phyloP scores from a whole-genome alignment of 2,113 vertebrate species.

The Takifugu bimaculatus region DNA sequence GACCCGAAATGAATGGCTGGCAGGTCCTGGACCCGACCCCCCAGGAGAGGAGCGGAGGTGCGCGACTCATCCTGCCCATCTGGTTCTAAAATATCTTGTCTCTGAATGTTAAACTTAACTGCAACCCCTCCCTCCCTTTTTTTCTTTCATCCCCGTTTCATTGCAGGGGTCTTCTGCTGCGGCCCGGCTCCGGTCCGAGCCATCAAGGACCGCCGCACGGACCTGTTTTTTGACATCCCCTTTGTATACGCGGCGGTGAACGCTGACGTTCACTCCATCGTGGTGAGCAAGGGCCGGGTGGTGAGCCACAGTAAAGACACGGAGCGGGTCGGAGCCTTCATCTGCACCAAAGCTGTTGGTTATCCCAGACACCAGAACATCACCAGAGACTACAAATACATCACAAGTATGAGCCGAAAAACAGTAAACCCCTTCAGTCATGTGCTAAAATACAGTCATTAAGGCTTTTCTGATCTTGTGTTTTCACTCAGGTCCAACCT shows the following conservation, averaged over 20 bases:
- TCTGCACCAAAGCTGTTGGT: slow-evolving; percentile 71
- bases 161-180: slow-evolving; percentile 77
- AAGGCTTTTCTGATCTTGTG: background rate
- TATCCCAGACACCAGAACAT: slow-evolving; percentile 47
- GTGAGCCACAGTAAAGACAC: slow-evolving; percentile 40
- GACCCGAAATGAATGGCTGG: slow-evolving; percentile 80
- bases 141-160: no score
- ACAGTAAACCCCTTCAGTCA: background rate
- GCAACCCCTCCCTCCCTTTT: background rate
- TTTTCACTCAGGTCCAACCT: slow-evolving; percentile 33
- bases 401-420: slow-evolving; percentile 41
- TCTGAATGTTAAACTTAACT: background rate
- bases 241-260: slow-evolving; percentile 85
- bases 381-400: slow-evolving; percentile 69
- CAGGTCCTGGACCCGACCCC: slow-evolving; percentile 92
- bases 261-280: slow-evolving; percentile 64
- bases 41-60: slow-evolving; percentile 88
- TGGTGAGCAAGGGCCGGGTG: slow-evolving; percentile 33
- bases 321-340: slow-evolving; percentile 63
- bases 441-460: background rate
- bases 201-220: slow-evolving; percentile 66
- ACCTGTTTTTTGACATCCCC: slow-evolving; percentile 75
- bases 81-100: background rate
- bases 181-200: slow-evolving; percentile 81
- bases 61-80: background rate